Evolutionary conservation across 2,113 vertebrate genomes (phyloP).

Genomic region (Anguilla japonica): DNA sequence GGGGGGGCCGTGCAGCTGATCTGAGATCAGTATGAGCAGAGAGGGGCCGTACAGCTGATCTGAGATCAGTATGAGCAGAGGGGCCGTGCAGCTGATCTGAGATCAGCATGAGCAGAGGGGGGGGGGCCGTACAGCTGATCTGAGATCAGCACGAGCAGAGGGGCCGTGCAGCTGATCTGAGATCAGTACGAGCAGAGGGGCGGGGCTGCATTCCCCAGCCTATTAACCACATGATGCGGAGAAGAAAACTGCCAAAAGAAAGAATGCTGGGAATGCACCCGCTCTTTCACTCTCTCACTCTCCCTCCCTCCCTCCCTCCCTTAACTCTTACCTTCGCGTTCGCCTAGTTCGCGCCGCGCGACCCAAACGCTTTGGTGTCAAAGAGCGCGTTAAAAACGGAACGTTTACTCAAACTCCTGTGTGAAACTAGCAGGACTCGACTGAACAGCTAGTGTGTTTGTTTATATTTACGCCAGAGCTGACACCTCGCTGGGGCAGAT

Average conservation of each 20-base stretch:
- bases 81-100: too few species aligned
- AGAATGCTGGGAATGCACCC: slow-evolving; percentile 12
- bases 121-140: neutral
- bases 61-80: too few species aligned
- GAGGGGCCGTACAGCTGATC: too few species aligned
- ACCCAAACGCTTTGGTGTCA: neutral
- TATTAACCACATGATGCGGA: slow-evolving; percentile 10
- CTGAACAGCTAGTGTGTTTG: neutral
- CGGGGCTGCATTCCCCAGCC: slow-evolving; percentile 1
- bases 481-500: neutral
- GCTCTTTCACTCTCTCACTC: neutral
- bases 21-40: too few species aligned
- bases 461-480: neutral
- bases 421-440: neutral
- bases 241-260: slow-evolving; percentile 10
- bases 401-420: neutral
- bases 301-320: neutral
- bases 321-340: neutral
- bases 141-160: neutral
- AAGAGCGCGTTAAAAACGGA: neutral
- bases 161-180: neutral
- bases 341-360: neutral
- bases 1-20: too few species aligned
- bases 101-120: too few species aligned
- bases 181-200: neutral